Evolutionary conservation across 2,888 invertebrate genomes (phyloP), one percentile per base, ranked within the genome.

Genomic region (Dione juno): DNA sequence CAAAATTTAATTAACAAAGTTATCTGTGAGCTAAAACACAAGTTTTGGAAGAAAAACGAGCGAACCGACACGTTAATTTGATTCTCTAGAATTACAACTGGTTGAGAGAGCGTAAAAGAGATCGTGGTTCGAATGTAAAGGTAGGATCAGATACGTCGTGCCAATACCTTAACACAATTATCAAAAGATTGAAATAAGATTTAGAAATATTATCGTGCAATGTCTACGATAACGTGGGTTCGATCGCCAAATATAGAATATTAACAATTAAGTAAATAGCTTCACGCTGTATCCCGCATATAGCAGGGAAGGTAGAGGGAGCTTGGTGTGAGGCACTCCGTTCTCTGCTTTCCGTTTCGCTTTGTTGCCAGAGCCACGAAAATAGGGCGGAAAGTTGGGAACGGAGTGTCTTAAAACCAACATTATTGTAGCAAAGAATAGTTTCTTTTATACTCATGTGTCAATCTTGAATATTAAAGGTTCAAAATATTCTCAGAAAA

Each of bases 1-100:
- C 82, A 87, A 90, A 90, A 92, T 91, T 90, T 89, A 92, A 92
- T 91, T 92, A 92, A 90, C 90, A 88, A 92, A 92, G 88, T 92
- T 92, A 84, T 87, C 87, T 85, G 79, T 75, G 75, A 83, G 89
- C 88, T 90, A 87, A 92, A 92, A 92, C 88, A 89, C 88, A 92
- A 93, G 92, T 92, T 93, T 84, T 79, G 79, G 74, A 88, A 91
- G 91, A 90, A 92, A 91, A 93, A 90, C 89, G 92, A 87, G 86
- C 81, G 82, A 87, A 83, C 85, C 86, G 87, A 89, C 90, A 86
- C 88, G 89, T 87, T 91, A 92, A 93, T 91, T 92, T 84, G 88
- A 91, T 92, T 90, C 82, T 79, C 79, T 85, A 82, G 88, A 88
- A 89, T 90, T 92, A 89, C 86, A 84, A 85, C 86, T 83, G 88